A percentile compares a stretch with the other conserved stretches of the same genome.
These are phyloP conservation scores for Bilobella aurantiaca DNA, from an alignment of 1,140 invertebrate genomes.

Conservation along the genomic window DNA sequence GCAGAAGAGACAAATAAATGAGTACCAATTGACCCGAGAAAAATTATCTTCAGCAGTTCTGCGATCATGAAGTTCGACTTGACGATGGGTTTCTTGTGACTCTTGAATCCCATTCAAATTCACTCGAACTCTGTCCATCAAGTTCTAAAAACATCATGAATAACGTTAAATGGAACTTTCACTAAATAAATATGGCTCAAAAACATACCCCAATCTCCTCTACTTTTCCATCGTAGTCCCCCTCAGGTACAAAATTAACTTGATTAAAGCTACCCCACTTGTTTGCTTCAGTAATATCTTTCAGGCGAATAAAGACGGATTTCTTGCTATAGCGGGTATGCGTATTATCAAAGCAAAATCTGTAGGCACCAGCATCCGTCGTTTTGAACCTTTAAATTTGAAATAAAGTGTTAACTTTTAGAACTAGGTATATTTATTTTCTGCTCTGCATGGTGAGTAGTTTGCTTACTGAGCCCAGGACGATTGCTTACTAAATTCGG, in stretches of 20 bases:
- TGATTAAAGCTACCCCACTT: constrained; percentile 41
- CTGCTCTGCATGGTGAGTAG: neutral
- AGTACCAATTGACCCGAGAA: constrained; percentile 60
- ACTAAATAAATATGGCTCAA: constrained; percentile 8
- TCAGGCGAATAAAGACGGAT: constrained; percentile 69
- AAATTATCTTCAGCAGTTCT: constrained; percentile 65
- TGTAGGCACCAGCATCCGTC: constrained; percentile 55
- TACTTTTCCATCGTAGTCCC: constrained; percentile 52
- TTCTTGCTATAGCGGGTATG: constrained; percentile 66
- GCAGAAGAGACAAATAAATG: constrained; percentile 54
- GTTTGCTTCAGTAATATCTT: constrained; percentile 54
- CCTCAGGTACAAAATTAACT: constrained; percentile 39
- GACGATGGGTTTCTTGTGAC: constrained; percentile 59
- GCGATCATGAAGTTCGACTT: constrained; percentile 62
- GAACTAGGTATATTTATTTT: neutral
- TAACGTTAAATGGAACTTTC: neutral
- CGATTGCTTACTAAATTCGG: constrained; percentile 8
- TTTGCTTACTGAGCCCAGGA: constrained; percentile 3
- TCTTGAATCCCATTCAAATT: constrained; percentile 54
- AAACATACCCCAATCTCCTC: constrained; percentile 50
- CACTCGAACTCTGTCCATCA: constrained; percentile 49
- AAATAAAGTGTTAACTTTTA: too few species aligned
- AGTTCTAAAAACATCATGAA: constrained; percentile 39
- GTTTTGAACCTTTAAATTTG: constrained; percentile 15
- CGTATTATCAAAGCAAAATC: constrained; percentile 71